Conservation (phyloP, 2,113 vertebrate species). For the Microtus ochrogaster region DNA sequence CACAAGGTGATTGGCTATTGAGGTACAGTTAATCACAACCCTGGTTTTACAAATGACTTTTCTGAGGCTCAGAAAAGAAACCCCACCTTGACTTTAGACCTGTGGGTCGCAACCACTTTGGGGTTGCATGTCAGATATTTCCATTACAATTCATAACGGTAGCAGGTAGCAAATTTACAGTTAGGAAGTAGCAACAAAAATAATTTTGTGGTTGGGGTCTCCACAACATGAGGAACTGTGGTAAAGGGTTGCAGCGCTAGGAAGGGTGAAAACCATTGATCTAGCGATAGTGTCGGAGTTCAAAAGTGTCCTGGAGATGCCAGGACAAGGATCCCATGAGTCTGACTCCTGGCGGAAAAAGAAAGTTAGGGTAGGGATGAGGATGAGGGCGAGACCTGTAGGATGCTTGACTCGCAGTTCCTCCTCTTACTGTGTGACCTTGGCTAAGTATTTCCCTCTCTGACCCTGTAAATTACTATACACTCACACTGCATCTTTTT, state of each 20-base stretch:
- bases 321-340: neutral
- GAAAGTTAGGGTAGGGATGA: neutral
- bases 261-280: no score
- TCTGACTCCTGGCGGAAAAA: neutral
- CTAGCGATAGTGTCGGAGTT: neutral
- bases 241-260: neutral
- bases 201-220: neutral
- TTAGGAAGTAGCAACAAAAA: neutral
- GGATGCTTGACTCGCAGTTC: neutral
- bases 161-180: neutral
- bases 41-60: neutral
- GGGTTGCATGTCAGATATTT: neutral
- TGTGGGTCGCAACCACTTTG: neutral
- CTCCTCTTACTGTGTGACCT: neutral
- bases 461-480: neutral
- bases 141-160: neutral
- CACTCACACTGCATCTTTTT: neutral
- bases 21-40: neutral
- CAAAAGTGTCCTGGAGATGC: neutral
- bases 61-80: conserved; percentile 26
- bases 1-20: neutral
- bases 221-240: neutral
- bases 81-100: neutral
- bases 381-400: no score
- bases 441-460: conserved; percentile 30